These are phyloP conservation scores for Macrosoma leucophasiata DNA, from an alignment of 2,888 invertebrate species.

Conservation along the genomic window DNA sequence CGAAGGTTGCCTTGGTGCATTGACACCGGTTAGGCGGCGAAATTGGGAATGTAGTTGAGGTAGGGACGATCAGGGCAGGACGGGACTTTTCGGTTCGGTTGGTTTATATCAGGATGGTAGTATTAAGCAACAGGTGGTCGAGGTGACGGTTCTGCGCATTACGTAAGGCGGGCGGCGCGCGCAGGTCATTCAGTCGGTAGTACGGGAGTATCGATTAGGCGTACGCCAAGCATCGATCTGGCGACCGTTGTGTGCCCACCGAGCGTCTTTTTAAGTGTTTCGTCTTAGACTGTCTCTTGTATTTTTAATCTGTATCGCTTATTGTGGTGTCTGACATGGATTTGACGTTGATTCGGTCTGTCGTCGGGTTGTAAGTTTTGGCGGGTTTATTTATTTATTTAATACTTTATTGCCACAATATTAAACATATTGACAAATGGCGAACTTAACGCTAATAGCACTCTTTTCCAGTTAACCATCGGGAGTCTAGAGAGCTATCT, in stretches of 20 bases:
- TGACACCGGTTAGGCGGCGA: slow-evolving; percentile 55
- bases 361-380: too few relatives aligned
- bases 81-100: slow-evolving; percentile 35
- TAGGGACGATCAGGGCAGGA: slow-evolving; percentile 30
- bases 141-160: slow-evolving; percentile 65
- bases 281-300: slow-evolving; percentile 43
- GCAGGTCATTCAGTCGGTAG: slow-evolving; percentile 65
- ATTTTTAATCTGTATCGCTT: slow-evolving; percentile 26
- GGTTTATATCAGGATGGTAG: slow-evolving; percentile 63
- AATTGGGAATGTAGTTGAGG: slow-evolving; percentile 31
- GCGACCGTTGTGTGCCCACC: slow-evolving; percentile 36
- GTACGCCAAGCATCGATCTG: slow-evolving; percentile 60
- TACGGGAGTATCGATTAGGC: slow-evolving; percentile 64
- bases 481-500: too few relatives aligned
- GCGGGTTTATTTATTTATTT: too few relatives aligned
- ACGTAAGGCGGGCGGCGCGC: slow-evolving; percentile 66
- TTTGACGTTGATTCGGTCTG: neutral
- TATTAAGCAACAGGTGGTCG: slow-evolving; percentile 66
- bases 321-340: slow-evolving; percentile 1
- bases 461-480: too few relatives aligned
- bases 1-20: slow-evolving; percentile 71
- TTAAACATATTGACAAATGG: too few relatives aligned
- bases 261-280: slow-evolving; percentile 49
- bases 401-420: too few relatives aligned
- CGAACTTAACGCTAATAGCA: too few relatives aligned